Evolutionary conservation across 2,797 vertebrate species (phyloP).

Genomic region (Pampus argenteus): DNA sequence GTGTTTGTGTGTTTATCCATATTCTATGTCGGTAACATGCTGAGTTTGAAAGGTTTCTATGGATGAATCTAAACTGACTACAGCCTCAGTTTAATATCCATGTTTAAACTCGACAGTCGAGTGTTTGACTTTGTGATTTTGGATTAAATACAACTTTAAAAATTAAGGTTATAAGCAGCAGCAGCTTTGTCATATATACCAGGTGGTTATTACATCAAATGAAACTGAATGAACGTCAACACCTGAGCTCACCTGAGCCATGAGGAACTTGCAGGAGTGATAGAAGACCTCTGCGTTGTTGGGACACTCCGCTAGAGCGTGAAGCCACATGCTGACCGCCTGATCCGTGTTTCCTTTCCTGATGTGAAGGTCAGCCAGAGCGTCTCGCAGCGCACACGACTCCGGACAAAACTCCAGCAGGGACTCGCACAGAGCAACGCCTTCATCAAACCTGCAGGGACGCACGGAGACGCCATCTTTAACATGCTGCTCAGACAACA

Average conservation of each 20-base stretch:
- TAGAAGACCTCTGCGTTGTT: conserved; percentile 91
- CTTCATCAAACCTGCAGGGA: conserved; percentile 86
- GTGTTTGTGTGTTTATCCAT: too few species aligned
- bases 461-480: not conserved
- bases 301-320: conserved; percentile 87
- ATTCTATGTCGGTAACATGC: too few species aligned
- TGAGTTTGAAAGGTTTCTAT: too few species aligned
- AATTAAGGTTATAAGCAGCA: too few species aligned
- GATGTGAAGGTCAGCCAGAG: conserved; percentile 86
- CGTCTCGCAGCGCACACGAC: conserved; percentile 88
- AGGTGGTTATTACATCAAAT: too few species aligned
- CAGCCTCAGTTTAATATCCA: too few species aligned
- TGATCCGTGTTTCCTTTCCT: conserved; percentile 74
- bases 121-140: too few species aligned
- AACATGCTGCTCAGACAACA: not conserved
- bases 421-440: conserved; percentile 83
- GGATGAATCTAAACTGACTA: too few species aligned
- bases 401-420: conserved; percentile 85
- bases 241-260: conserved; percentile 87
- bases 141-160: too few species aligned
- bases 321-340: conserved; percentile 87
- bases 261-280: conserved; percentile 89
- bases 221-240: too few species aligned
- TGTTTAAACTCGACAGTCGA: too few species aligned
- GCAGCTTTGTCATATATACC: too few species aligned